phyloP scores from a whole-genome alignment of 2,797 vertebrate genomes.

The Malurus leucopterus region DNA sequence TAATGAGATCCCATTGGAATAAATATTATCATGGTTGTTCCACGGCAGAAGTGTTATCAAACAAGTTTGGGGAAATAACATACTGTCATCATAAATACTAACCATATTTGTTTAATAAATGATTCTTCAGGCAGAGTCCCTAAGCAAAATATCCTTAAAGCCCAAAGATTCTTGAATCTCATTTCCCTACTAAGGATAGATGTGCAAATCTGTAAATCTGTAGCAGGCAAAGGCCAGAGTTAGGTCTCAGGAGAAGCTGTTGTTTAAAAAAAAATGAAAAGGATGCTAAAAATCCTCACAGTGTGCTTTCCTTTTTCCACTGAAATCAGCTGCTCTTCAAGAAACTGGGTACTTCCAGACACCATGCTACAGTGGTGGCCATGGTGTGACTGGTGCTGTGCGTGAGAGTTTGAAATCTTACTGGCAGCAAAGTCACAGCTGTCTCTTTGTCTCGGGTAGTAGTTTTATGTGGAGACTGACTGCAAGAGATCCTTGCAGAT shows the following conservation, averaged over 20 bases:
- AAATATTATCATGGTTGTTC: not conserved
- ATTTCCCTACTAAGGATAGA: fast-evolving
- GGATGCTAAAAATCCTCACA: not conserved
- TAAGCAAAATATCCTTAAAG: not conserved
- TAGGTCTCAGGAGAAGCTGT: not conserved
- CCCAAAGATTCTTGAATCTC: not conserved
- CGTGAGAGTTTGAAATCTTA: not conserved
- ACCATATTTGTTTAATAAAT: not conserved
- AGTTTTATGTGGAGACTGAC: not conserved
- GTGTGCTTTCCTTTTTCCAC: not conserved
- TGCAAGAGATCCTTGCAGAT: not conserved
- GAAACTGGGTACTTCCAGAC: not conserved
- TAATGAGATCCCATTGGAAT: slow-evolving; percentile 29
- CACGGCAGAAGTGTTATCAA: not conserved
- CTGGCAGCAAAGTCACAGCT: not conserved
- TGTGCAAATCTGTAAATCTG: not conserved
- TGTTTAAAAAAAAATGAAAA: not conserved
- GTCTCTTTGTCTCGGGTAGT: not conserved
- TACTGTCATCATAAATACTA: not conserved
- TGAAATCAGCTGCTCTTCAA: not conserved
- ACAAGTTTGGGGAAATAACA: not conserved
- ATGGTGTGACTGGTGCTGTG: not conserved
- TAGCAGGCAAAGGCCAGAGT: not conserved
- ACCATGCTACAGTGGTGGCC: not conserved
- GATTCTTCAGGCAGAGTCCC: not conserved